phyloP scores from a whole-genome alignment of 2,113 vertebrate genomes.

The Limanda limanda region DNA sequence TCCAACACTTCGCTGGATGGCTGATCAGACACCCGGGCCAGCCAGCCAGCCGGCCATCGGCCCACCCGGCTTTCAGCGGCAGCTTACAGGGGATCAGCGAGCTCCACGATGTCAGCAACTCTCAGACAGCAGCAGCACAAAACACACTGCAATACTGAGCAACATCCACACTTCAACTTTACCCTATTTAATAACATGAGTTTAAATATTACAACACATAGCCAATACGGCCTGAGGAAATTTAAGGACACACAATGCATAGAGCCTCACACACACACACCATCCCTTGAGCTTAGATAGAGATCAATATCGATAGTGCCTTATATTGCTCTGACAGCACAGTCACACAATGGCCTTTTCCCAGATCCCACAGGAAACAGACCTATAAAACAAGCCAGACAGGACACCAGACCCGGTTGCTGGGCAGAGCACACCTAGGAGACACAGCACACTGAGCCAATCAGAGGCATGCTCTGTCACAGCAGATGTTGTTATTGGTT shows the following conservation, averaged over 20 bases:
- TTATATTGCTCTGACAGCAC: constrained; percentile 29
- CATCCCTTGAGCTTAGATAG: constrained; percentile 2
- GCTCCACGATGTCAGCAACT: constrained; percentile 74
- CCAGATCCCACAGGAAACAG: constrained; percentile 43
- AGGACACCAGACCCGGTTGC: constrained; percentile 72
- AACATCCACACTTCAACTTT: constrained; percentile 18
- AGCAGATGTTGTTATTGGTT: constrained; percentile 66
- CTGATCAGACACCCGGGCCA: constrained; percentile 13
- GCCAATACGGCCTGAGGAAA: constrained; percentile 18
- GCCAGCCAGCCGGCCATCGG: constrained; percentile 42
- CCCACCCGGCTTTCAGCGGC: constrained; percentile 48
- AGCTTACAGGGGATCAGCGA: constrained; percentile 75
- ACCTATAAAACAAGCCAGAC: constrained; percentile 59
- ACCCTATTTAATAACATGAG: constrained; percentile 35
- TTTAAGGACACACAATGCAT: constrained; percentile 25
- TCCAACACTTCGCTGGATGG: constrained; percentile 27
- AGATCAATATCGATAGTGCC: constrained; percentile 38
- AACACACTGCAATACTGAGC: constrained; percentile 32
- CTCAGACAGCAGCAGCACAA: constrained; percentile 45
- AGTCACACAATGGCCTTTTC: constrained; percentile 42
- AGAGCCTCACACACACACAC: constrained; percentile 11
- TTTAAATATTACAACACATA: constrained; percentile 23
- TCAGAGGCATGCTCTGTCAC: constrained; percentile 45
- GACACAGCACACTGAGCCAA: constrained; percentile 61
- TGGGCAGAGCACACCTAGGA: constrained; percentile 70